phyloP scores from a whole-genome alignment of 1,140 invertebrate genomes.

The Lepeophtheirus salmonis region DNA sequence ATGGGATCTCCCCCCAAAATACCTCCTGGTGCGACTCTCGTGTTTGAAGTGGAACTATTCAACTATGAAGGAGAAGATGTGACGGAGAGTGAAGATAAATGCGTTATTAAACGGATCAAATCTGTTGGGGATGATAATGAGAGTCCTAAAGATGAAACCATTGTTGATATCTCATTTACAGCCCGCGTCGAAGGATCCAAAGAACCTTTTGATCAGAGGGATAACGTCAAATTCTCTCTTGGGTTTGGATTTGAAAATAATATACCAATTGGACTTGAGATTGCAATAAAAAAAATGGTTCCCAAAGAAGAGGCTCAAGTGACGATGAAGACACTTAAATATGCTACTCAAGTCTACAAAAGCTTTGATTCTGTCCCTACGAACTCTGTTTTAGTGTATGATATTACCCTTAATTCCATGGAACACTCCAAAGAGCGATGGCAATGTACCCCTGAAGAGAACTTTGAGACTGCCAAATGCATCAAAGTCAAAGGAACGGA shows the following conservation, averaged over 20 bases:
- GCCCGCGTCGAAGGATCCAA: conserved; percentile 43
- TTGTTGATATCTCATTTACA: conserved; percentile 46
- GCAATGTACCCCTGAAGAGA: conserved; percentile 54
- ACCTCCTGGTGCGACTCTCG: conserved; percentile 66
- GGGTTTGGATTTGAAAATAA: conserved; percentile 59
- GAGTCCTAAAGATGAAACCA: conserved; percentile 49
- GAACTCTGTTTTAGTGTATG: conserved; percentile 34
- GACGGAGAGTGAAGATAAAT: conserved; percentile 55
- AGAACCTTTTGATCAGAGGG: conserved; percentile 47
- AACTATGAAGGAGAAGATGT: conserved; percentile 70
- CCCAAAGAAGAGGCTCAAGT: conserved; percentile 57
- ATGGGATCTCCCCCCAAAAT: conserved; percentile 66
- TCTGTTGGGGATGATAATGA: conserved; percentile 42
- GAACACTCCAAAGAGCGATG: conserved; percentile 57
- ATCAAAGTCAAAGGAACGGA: conserved; percentile 77
- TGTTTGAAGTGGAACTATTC: conserved; percentile 80
- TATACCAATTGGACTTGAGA: conserved; percentile 63
- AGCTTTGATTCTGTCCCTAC: conserved; percentile 52
- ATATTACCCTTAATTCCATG: conserved; percentile 56
- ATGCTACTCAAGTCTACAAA: conserved; percentile 47
- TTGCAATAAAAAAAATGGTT: conserved; percentile 60
- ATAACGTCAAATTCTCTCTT: conserved; percentile 54
- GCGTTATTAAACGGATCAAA: conserved; percentile 53
- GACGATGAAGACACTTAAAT: conserved; percentile 54
- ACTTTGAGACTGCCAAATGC: conserved; percentile 55